phyloP scores from a whole-genome alignment of 1,140 invertebrate species.

The Potamilus streckersoni region DNA sequence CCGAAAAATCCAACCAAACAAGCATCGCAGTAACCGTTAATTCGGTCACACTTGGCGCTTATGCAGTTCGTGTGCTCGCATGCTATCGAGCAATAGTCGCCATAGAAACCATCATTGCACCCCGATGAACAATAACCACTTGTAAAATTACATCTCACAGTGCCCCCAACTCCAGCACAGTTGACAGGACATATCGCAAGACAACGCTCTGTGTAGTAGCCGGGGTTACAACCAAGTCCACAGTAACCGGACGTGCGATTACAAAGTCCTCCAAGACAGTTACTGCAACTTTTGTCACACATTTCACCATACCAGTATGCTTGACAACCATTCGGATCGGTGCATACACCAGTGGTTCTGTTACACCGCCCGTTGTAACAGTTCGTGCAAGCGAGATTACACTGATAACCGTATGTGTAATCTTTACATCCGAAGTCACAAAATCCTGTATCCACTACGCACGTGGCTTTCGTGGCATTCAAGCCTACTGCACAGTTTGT shows the following conservation, averaged over 20 bases:
- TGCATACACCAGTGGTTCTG: too few relatives aligned
- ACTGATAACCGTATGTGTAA: slow-evolving; percentile 3
- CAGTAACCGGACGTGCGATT: slow-evolving; percentile 8
- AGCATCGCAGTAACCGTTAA: slow-evolving; percentile 9
- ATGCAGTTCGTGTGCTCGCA: slow-evolving; percentile 14
- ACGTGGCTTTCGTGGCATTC: not conserved
- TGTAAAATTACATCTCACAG: slow-evolving; percentile 1
- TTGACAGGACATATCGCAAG: slow-evolving; percentile 1
- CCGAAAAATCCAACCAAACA: slow-evolving; percentile 25
- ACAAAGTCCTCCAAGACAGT: slow-evolving; percentile 19
- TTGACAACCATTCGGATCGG: too few relatives aligned
- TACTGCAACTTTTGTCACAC: slow-evolving; percentile 16
- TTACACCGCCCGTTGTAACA: too few relatives aligned
- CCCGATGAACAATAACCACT: slow-evolving; percentile 15
- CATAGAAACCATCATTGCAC: slow-evolving; percentile 27
- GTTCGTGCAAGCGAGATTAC: slow-evolving; percentile 7
- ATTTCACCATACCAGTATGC: slow-evolving; percentile 3
- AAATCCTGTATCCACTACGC: slow-evolving; percentile 8
- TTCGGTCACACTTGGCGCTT: slow-evolving; percentile 12
- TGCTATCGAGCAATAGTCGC: slow-evolving; percentile 1
- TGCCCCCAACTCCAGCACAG: slow-evolving; percentile 7
- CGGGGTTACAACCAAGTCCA: slow-evolving; percentile 3
- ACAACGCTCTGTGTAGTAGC: slow-evolving; percentile 12
- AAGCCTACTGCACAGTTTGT: slow-evolving; percentile 8
- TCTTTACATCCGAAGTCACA: slow-evolving; percentile 17